Evolutionary conservation across 2,113 vertebrate species (phyloP), one percentile per base, ranked within the genome.

Genomic region (Xenus cinereus): DNA sequence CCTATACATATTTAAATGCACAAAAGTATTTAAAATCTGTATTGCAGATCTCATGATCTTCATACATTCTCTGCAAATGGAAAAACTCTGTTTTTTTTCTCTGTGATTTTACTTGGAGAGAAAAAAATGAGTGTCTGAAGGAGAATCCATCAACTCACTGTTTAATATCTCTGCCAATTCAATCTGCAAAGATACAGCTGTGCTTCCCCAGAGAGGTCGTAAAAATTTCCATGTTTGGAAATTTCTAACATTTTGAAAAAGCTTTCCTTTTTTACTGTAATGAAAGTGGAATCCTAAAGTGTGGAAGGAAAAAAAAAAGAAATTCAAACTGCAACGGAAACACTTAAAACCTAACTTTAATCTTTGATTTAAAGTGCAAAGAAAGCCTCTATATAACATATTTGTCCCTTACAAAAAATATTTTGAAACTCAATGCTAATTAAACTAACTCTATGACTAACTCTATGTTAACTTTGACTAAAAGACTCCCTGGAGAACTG

Each of bases 391-490:
- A 12, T 14, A 20, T 46, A 60, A 60, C 10, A 64, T 41, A 53
- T 3, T 53, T 2, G 1, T 62, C 7, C 5, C 4, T 4, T 9
- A 5, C 19, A 17, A 33, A 22, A 46, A 66, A 2, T 3, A 14
- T 22, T 14, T 41, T 37, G 4, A 37, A 77, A 51, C 1, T 54
- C 8, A 56, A 4, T 6, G 59, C 26, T 28, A 53, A 53, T 53
- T 53, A 28, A 53, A 28, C 26, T 53, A 53, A 53, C 51, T 53
- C 27, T 53, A 14, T 53, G 51, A 53, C 27, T 53, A 53, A 9
- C 23, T 50, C 48, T 51, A 51, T 51, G 51, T 53, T 53, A 53
- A 53, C 26, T 89, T 76, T 57, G 35, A 37, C 14, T n/a, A 26
- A 7, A 54, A 79, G 12, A 64, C 27, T 53, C 11, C 37, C 32